Evolutionary conservation across 92 coral and sea anemone species (phyloP), one percentile per base, ranked within the genome.

Genomic region (Umimayanthus kanabou): DNA sequence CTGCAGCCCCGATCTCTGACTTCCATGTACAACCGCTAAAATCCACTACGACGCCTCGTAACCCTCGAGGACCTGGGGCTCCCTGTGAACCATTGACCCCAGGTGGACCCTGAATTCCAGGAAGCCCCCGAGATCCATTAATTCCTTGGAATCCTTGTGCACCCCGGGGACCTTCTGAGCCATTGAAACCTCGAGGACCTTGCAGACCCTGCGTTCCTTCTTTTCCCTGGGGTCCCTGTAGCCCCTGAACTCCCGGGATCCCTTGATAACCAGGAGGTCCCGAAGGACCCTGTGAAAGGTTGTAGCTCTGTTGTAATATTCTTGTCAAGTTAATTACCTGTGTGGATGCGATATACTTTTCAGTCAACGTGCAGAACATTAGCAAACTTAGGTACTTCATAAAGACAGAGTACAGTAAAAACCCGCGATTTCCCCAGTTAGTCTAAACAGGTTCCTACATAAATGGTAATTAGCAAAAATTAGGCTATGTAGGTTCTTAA

Each of bases 21-120:
- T 39, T 82, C 86, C 86, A 82, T 2, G n/a, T 25, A 28, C 86
- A 82, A 13, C 42, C 6, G 6, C 77, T 5, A 47, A 82, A 82
- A 66, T 82, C 76, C 23, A 47, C 58, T 30, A 45, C 77, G 10
- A 43, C 58, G 7, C 76, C 85, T 67, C 45, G 69, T 64, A 39
- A 23, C 22, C 85, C 85, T 61, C n/a, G 85, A 11, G 85, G 85
- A 20, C 85, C 85, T 66, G 15, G 58, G 42, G 22, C 76, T 39
- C 76, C 86, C 40, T 28, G 65, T 29, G 86, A 82, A 8, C 86
- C 86, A 69, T 82, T 82, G 4, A 67, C 20, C n/a, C 86, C 86
- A 25, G 86, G 76, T 16, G 86, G 61, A 16, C 86, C 86, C 50
- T 66, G 42, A 39, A 16, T 5, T 40, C 86, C 86, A 58, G 39